These are phyloP conservation scores for Poeciliopsis gracilis DNA, from an alignment of 2,797 vertebrate species.

Conservation along the genomic window DNA sequence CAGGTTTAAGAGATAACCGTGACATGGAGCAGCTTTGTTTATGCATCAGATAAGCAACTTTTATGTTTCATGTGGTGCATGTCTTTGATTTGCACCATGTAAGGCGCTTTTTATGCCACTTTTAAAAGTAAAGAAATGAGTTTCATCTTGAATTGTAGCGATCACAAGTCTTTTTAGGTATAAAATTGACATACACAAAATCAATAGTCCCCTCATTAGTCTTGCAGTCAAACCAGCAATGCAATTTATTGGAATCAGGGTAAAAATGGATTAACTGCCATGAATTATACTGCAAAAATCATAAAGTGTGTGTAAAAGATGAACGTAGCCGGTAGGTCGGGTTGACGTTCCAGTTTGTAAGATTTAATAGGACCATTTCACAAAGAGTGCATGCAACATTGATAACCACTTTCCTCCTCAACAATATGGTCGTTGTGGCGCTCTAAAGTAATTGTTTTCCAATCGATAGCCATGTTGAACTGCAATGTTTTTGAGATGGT, in stretches of 20 bases:
- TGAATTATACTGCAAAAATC: constrained; percentile 1
- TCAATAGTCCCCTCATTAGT: constrained; percentile 1
- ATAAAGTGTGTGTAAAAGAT: constrained; percentile 2
- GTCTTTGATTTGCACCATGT: not conserved
- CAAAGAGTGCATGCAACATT: not conserved
- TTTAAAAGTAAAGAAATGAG: not conserved
- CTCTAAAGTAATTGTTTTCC: constrained; percentile 1
- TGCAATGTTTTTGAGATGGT: not conserved
- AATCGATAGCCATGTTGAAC: not conserved
- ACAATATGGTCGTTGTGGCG: not conserved
- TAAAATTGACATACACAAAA: not conserved
- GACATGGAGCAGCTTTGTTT: constrained; percentile 9
- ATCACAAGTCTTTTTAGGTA: not conserved
- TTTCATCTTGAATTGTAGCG: not conserved
- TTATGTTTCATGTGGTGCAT: constrained; percentile 4
- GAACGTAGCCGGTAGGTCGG: not conserved
- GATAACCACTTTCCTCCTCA: not conserved
- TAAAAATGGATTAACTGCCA: constrained; percentile 4
- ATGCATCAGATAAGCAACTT: not conserved
- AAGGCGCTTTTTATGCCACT: rapidly evolving
- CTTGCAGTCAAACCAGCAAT: not conserved
- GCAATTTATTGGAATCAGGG: constrained; percentile 8
- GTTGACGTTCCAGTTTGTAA: not conserved
- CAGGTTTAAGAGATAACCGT: constrained; percentile 16
- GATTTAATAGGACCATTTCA: not conserved